These are phyloP conservation scores for Notothenia coriiceps DNA, from an alignment of 2,113 vertebrate genomes.

Conservation along the genomic window DNA sequence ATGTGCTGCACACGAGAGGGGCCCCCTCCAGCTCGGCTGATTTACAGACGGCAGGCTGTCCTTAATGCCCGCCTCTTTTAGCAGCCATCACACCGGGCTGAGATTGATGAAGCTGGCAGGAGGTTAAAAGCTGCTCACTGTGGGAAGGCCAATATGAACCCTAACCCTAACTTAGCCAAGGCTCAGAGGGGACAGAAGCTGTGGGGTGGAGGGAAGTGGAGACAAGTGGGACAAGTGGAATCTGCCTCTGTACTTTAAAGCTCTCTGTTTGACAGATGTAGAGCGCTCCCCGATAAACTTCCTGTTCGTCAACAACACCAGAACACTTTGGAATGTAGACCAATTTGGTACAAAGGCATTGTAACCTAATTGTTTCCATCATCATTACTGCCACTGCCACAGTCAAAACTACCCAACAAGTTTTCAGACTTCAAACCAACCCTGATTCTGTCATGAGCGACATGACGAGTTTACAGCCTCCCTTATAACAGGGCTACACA, in stretches of 20 bases:
- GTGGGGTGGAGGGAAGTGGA: constrained; percentile 36
- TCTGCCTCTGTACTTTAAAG: constrained; percentile 42
- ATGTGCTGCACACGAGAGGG: constrained; percentile 48
- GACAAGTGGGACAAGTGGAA: constrained; percentile 41
- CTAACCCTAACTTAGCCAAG: constrained; percentile 68
- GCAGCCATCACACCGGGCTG: constrained; percentile 61
- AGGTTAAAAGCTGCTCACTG: constrained; percentile 80
- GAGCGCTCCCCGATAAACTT: constrained; percentile 26
- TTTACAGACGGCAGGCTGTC: constrained; percentile 73
- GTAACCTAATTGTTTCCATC: constrained; percentile 29
- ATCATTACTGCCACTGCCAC: not conserved
- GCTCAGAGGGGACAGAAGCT: constrained; percentile 60
- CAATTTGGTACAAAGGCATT: constrained; percentile 20
- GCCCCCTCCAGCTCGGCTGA: constrained; percentile 46
- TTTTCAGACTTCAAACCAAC: not conserved
- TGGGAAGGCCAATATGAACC: constrained; percentile 78
- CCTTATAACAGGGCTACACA: not conserved
- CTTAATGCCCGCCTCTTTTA: constrained; percentile 75
- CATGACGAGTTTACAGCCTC: not conserved
- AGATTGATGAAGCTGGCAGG: constrained; percentile 78
- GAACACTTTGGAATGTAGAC: not conserved
- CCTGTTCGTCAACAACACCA: constrained; percentile 22
- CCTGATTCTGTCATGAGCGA: not conserved
- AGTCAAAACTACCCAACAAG: not conserved
- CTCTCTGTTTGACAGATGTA: constrained; percentile 45